These are phyloP conservation scores for Megalops atlanticus DNA, from an alignment of 2,113 vertebrate species.

Conservation along the genomic window DNA sequence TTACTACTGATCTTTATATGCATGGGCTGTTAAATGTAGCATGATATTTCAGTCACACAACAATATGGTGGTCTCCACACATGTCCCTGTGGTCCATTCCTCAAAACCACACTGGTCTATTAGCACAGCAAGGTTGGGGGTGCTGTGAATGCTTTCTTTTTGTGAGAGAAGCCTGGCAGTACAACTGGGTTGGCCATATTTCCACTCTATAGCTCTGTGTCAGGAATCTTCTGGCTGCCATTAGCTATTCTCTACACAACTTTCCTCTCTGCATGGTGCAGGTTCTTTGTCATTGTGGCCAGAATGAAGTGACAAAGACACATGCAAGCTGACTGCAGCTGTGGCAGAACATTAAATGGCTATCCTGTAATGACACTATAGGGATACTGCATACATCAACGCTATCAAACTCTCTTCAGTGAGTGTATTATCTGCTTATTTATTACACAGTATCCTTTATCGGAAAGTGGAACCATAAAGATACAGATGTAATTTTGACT, in stretches of 20 bases:
- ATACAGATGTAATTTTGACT: no score
- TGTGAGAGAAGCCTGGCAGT: conserved; percentile 60
- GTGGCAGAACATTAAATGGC: no score
- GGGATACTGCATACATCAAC: no score
- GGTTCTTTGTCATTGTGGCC: not conserved
- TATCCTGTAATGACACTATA: no score
- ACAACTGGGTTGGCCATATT: conserved; percentile 45
- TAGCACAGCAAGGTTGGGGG: conserved; percentile 51
- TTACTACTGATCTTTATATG: conserved; percentile 51
- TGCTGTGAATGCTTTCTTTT: no score
- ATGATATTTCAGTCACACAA: conserved; percentile 47
- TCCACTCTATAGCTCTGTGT: conserved; percentile 23
- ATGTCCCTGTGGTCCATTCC: conserved; percentile 37
- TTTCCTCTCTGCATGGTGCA: no score
- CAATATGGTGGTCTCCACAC: conserved; percentile 48
- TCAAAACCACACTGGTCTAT: conserved; percentile 54
- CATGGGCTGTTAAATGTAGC: conserved; percentile 38
- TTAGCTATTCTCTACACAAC: not conserved
- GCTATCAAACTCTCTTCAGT: no score
- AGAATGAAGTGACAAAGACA: not conserved
- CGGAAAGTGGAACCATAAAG: no score
- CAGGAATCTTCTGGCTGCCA: not conserved
- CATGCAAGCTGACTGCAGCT: no score
- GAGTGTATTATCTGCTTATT: no score
- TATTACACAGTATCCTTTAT: no score